A percentile compares a stretch with the other conserved stretches of the same genome.
Conservation (phyloP, 2,797 vertebrate species). For the Perodicticus potto region DNA sequence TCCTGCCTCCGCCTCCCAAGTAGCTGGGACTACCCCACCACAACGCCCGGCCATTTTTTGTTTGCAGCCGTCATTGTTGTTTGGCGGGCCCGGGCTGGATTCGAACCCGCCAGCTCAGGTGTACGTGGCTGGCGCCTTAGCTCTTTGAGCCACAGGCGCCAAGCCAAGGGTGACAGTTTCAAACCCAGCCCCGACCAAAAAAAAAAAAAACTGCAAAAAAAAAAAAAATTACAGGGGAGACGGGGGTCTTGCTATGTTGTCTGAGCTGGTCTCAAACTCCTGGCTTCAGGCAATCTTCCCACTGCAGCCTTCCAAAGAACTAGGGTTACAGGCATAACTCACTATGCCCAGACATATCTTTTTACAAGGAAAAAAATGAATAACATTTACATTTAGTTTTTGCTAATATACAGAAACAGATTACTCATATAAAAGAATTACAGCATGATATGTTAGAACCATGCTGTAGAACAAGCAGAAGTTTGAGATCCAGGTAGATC, state of each 20-base stretch:
- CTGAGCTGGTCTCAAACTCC: neutral
- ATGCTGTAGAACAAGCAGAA: neutral
- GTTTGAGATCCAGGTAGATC: slow-evolving; percentile 7
- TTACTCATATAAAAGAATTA: slow-evolving; percentile 23
- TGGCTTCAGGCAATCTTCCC: neutral
- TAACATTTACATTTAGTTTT: slow-evolving; percentile 23
- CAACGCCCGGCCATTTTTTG: too few species aligned
- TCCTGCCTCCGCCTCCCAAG: too few species aligned
- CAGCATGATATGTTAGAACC: neutral
- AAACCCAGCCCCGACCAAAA: too few species aligned
- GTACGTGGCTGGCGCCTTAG: too few species aligned
- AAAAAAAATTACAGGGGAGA: too few species aligned
- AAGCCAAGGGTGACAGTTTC: too few species aligned
- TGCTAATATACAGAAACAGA: slow-evolving; percentile 4
- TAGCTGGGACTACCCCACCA: too few species aligned
- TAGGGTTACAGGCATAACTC: neutral
- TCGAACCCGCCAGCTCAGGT: too few species aligned
- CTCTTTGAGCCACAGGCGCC: too few species aligned
- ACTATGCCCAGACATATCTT: neutral
- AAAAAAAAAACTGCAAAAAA: too few species aligned
- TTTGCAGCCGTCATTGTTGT: too few species aligned
- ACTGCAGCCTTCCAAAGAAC: neutral
- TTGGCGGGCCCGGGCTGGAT: too few species aligned
- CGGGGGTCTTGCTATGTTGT: neutral
- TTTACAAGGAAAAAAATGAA: neutral